Evolutionary conservation across 2,888 invertebrate species (phyloP).

Genomic region (Drosophila vallismaia): DNA sequence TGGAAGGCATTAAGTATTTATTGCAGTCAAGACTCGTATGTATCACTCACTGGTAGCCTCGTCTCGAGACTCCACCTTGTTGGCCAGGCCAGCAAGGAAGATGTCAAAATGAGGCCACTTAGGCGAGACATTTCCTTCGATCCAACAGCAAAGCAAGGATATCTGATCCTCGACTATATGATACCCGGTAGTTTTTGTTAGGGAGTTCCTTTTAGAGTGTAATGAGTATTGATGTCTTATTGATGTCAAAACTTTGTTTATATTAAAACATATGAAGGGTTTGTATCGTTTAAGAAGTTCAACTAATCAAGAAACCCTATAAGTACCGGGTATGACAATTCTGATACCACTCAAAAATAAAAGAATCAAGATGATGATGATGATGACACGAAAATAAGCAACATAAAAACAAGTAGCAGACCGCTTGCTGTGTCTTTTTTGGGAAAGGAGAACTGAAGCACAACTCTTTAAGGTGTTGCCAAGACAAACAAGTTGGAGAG

Average conservation of each 20-base stretch:
- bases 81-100: slow-evolving; percentile 50
- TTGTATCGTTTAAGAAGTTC: no score
- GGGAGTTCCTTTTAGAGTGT: no score
- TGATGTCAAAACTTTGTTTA: no score
- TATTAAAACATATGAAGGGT: no score
- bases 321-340: not conserved
- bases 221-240: no score
- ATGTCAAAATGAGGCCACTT: slow-evolving; percentile 79
- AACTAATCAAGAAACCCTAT: not conserved
- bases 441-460: slow-evolving; percentile 37
- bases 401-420: slow-evolving; percentile 51
- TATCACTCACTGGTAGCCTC: slow-evolving; percentile 58
- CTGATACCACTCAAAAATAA: slow-evolving; percentile 39
- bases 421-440: slow-evolving; percentile 62
- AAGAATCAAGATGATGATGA: slow-evolving; percentile 18
- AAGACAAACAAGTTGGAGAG: slow-evolving; percentile 69
- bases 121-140: slow-evolving; percentile 66
- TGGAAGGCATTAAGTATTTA: slow-evolving; percentile 78
- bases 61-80: slow-evolving; percentile 13
- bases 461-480: slow-evolving; percentile 74
- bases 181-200: not conserved
- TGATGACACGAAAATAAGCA: slow-evolving; percentile 18
- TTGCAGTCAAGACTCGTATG: slow-evolving; percentile 72
- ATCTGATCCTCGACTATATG: not conserved
- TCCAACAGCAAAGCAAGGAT: slow-evolving; percentile 20